phyloP scores from a whole-genome alignment of 37 sponge, comb jelly and placozoan species.

The Hormiphora californensis region DNA sequence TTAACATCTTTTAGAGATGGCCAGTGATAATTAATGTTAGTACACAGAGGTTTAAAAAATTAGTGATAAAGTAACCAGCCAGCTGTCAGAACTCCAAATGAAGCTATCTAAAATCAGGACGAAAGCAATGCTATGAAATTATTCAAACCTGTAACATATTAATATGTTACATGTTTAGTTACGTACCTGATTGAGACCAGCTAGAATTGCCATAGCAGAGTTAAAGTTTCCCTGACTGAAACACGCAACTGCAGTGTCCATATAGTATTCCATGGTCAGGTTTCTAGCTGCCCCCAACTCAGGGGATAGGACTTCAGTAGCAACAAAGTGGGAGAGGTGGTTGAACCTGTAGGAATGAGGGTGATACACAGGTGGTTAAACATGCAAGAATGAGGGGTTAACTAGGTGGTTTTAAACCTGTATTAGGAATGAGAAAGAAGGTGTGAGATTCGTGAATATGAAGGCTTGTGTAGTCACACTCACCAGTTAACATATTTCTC shows the following conservation, averaged over 20 bases:
- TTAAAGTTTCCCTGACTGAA: conserved; percentile 19
- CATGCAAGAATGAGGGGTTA: no score
- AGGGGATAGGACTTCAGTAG: neutral
- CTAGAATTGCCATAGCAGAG: conserved; percentile 15
- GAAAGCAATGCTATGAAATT: neutral
- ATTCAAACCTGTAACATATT: neutral
- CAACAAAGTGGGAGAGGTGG: conserved; percentile 28
- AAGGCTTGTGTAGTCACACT: no score
- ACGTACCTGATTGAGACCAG: conserved; percentile 7
- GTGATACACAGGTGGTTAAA: no score
- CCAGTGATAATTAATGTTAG: neutral
- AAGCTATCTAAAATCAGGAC: neutral
- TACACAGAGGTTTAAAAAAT: no score
- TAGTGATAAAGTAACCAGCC: neutral
- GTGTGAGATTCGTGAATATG: no score
- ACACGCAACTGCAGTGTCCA: conserved; percentile 1
- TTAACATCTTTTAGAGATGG: neutral
- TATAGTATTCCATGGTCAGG: conserved; percentile 26
- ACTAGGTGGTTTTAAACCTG: no score
- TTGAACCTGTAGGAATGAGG: conserved; percentile 28
- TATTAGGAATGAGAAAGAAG: no score
- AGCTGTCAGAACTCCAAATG: neutral
- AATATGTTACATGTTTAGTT: neutral
- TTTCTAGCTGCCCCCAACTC: conserved; percentile 11
- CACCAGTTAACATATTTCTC: conserved; percentile 34